Conservation (phyloP, 2,888 invertebrate genomes). For the Limnephilus auricula region DNA sequence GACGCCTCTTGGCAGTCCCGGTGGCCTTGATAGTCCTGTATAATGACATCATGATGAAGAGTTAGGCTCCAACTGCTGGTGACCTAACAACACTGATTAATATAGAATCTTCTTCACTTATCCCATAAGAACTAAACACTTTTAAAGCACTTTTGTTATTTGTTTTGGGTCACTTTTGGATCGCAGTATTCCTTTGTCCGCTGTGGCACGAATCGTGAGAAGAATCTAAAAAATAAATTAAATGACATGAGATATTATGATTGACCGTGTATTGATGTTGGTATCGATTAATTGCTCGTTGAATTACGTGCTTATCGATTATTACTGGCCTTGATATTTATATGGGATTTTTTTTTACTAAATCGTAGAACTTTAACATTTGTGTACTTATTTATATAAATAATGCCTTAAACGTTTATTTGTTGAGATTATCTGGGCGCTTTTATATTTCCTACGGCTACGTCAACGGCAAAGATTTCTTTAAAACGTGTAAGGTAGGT, state of each 20-base stretch:
- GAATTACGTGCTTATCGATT: not conserved
- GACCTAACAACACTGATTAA: constrained; percentile 21
- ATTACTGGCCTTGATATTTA: constrained; percentile 14
- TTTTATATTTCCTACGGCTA: too few species aligned
- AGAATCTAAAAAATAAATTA: constrained; percentile 11
- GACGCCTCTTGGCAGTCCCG: constrained; percentile 75
- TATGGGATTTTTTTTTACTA: not conserved
- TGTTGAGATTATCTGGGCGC: not conserved
- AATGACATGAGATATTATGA: constrained; percentile 28
- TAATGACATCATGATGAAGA: constrained; percentile 77
- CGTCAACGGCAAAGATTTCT: too few species aligned
- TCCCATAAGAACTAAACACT: constrained; percentile 24
- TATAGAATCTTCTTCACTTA: constrained; percentile 10
- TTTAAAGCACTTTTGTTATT: constrained; percentile 20
- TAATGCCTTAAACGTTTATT: not conserved
- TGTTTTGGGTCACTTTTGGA: constrained; percentile 8
- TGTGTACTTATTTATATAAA: not conserved
- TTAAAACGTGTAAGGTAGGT: too few species aligned
- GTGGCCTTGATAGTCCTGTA: constrained; percentile 79
- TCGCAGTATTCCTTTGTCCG: constrained; percentile 11
- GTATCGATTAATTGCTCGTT: constrained; percentile 7
- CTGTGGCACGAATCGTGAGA: constrained; percentile 6
- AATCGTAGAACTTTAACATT: not conserved
- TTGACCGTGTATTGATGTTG: constrained; percentile 9
- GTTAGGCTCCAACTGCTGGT: not conserved